These are phyloP conservation scores for Acromyrmex charruanus DNA, from an alignment of 1,140 invertebrate species.

Conservation along the genomic window DNA sequence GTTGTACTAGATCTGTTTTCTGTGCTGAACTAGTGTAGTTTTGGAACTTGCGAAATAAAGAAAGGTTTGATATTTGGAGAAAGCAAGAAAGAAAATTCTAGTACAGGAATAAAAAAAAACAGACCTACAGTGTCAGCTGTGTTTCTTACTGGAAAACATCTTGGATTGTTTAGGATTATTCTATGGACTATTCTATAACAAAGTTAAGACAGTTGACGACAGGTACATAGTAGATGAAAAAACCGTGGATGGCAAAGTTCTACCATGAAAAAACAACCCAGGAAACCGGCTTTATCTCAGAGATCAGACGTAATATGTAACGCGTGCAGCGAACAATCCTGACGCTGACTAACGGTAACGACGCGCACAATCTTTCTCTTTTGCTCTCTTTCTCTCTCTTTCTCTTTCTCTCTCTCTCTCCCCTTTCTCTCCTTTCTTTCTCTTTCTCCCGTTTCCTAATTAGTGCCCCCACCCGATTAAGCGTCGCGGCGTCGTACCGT, in stretches of 20 bases:
- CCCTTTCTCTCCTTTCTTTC: not conserved
- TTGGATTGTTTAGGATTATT: constrained; percentile 24
- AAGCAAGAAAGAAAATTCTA: too few species aligned
- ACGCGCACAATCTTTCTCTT: constrained; percentile 41
- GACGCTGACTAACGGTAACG: constrained; percentile 67
- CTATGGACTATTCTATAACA: not conserved
- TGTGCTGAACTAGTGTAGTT: too few species aligned
- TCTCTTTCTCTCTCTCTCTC: not conserved
- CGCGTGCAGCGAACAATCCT: constrained; percentile 42
- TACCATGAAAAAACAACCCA: not conserved
- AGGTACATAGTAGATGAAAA: not conserved
- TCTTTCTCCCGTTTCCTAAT: constrained; percentile 69
- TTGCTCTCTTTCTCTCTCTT: not conserved
- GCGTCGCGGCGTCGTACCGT: constrained; percentile 71
- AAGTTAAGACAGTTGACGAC: not conserved
- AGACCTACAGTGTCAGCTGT: too few species aligned
- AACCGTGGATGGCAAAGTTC: not conserved
- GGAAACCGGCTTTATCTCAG: not conserved
- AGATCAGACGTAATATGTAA: constrained; percentile 26
- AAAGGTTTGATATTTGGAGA: too few species aligned
- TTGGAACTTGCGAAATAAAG: too few species aligned
- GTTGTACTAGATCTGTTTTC: too few species aligned
- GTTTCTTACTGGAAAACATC: too few species aligned
- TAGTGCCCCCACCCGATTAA: constrained; percentile 75
- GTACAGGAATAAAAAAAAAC: too few species aligned